Evolutionary conservation across 2,888 invertebrate genomes (phyloP).

Genomic region (Microdon myrmicae): DNA sequence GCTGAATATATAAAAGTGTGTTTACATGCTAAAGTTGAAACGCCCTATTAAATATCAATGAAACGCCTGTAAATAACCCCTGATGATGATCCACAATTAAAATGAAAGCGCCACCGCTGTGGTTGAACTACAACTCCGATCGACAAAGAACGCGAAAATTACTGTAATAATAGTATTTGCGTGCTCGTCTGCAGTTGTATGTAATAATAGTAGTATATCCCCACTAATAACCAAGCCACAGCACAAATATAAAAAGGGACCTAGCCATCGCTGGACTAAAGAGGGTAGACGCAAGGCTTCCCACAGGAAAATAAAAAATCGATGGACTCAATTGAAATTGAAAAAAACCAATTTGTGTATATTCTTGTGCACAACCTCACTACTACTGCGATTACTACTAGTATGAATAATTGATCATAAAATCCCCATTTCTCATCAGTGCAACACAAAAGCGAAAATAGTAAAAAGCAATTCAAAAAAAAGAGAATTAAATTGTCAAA

Average conservation of each 20-base stretch:
- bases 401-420: slow-evolving; percentile 17
- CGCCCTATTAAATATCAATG: too few species aligned
- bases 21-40: too few species aligned
- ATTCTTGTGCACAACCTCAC: slow-evolving; percentile 14
- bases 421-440: slow-evolving; percentile 23
- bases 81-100: too few species aligned
- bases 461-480: slow-evolving; percentile 3
- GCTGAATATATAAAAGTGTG: too few species aligned
- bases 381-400: slow-evolving; percentile 9
- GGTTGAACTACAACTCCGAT: too few species aligned
- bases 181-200: slow-evolving; percentile 6
- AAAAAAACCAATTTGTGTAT: slow-evolving; percentile 13
- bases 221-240: slow-evolving; percentile 5
- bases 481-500: slow-evolving; percentile 14
- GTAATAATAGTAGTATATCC: slow-evolving; percentile 1
- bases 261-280: neutral
- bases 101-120: too few species aligned
- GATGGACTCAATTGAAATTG: slow-evolving; percentile 19
- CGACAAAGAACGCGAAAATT: slow-evolving; percentile 4
- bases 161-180: slow-evolving; percentile 14
- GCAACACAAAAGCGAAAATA: slow-evolving; percentile 14
- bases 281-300: neutral
- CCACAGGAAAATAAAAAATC: slow-evolving; percentile 5
- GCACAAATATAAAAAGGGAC: neutral
- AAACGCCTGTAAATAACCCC: too few species aligned